Conservation (phyloP, 2,888 invertebrate genomes). For the Polymixis flavicincta region DNA sequence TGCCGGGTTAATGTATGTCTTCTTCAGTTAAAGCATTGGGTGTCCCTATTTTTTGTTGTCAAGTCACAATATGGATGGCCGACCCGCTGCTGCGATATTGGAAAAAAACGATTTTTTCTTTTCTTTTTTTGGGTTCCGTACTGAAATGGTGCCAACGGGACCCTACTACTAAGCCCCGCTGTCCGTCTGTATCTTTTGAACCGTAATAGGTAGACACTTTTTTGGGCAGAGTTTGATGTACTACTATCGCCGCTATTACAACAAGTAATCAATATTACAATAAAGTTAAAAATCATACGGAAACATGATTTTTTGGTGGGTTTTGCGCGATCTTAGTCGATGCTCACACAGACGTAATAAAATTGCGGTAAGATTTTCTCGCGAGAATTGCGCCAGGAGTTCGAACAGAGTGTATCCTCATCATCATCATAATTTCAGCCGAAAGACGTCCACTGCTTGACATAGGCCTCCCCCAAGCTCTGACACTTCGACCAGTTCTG, state of each 20-base stretch:
- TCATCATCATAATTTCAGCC: too few relatives aligned
- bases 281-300: not conserved
- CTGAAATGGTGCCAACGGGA: not conserved
- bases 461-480: too few relatives aligned
- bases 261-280: not conserved
- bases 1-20: slow-evolving; percentile 88
- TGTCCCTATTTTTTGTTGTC: slow-evolving; percentile 88
- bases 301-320: not conserved
- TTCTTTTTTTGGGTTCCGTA: slow-evolving; percentile 28
- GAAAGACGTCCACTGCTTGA: too few relatives aligned
- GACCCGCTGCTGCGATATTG: slow-evolving; percentile 84
- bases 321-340: too few relatives aligned
- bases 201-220: not conserved
- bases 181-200: not conserved
- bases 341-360: too few relatives aligned
- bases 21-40: slow-evolving; percentile 87
- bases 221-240: not conserved
- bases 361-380: too few relatives aligned
- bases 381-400: too few relatives aligned
- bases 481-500: too few relatives aligned
- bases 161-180: not conserved
- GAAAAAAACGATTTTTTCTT: slow-evolving; percentile 71
- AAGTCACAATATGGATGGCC: slow-evolving; percentile 76
- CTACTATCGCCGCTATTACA: too few relatives aligned
- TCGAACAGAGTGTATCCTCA: too few relatives aligned